Evolutionary conservation across 2,113 vertebrate genomes (phyloP).

Genomic region (Montifringilla adamsi): DNA sequence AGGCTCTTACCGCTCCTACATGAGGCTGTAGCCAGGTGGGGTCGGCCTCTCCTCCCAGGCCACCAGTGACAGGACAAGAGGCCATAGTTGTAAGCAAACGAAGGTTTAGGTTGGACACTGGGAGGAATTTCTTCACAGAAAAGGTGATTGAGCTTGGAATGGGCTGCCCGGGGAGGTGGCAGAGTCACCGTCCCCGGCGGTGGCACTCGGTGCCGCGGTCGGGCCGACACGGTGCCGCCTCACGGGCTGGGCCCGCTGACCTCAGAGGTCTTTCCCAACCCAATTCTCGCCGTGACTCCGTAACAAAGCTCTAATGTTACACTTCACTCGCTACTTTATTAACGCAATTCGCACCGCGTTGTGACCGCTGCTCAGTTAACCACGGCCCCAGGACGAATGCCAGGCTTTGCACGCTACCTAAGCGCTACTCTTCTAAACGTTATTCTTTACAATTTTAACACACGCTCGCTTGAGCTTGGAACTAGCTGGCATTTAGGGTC

Average conservation of each 20-base stretch:
- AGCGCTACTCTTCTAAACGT: neutral
- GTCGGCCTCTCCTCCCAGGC: neutral
- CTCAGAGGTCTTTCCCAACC: neutral
- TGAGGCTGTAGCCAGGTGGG: neutral
- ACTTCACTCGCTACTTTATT: neutral
- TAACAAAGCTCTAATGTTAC: neutral
- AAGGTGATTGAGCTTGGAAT: fast-evolving
- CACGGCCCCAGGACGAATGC: fast-evolving
- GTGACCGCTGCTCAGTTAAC: neutral
- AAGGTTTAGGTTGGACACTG: too few species aligned
- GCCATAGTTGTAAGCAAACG: fast-evolving
- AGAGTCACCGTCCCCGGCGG: neutral
- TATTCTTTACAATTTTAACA: neutral
- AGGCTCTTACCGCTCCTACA: neutral
- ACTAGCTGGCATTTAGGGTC: fast-evolving
- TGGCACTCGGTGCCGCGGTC: fast-evolving
- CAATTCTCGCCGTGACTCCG: fast-evolving
- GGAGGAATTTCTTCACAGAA: neutral
- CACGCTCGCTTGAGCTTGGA: fast-evolving
- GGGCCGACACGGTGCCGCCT: fast-evolving
- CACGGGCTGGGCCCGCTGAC: fast-evolving
- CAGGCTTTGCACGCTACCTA: fast-evolving
- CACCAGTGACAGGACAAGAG: neutral
- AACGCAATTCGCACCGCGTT: neutral
- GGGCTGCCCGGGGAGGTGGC: neutral